Percentiles rank a stretch among this genome's conserved stretches.
Conservation (phyloP, 2,888 invertebrate genomes). For the Phoenoteleia sp. region DNA sequence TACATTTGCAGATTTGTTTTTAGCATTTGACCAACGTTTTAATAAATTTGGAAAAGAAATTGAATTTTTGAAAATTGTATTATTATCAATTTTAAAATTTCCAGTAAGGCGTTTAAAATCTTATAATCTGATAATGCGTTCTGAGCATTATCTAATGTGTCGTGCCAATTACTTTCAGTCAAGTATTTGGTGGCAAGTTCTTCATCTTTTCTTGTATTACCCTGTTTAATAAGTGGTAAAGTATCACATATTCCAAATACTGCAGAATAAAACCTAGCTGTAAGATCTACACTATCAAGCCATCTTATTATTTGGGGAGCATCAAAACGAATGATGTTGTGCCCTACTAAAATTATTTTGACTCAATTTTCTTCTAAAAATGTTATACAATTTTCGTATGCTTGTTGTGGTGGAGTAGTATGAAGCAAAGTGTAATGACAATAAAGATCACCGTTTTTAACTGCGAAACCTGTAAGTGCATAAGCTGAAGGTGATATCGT, state of each 20-base stretch:
- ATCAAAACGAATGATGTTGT: conserved; percentile 26
- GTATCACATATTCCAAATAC: conserved; percentile 24
- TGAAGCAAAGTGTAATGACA: neutral
- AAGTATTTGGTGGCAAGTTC: neutral
- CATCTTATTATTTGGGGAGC: conserved; percentile 11
- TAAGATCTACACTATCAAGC: neutral
- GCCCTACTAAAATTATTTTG: conserved; percentile 13
- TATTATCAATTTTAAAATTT: conserved; percentile 13
- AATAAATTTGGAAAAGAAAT: too few relatives aligned
- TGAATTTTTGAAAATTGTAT: too few relatives aligned
- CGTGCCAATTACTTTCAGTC: neutral
- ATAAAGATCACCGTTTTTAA: neutral
- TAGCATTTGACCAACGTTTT: too few relatives aligned
- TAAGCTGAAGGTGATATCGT: neutral
- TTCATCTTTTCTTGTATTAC: conserved; percentile 15
- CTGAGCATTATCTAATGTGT: neutral
- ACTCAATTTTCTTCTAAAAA: neutral
- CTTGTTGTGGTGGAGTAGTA: neutral
- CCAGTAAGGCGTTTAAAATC: neutral
- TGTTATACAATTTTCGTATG: neutral
- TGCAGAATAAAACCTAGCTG: neutral
- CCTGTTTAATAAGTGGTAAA: conserved; percentile 8
- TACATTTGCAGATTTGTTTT: too few relatives aligned
- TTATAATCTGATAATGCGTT: conserved; percentile 10
- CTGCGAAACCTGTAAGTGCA: neutral